Base-by-base conservation (phyloP, 2,113 vertebrate species). In the Hirundichthys speculiger region DNA sequence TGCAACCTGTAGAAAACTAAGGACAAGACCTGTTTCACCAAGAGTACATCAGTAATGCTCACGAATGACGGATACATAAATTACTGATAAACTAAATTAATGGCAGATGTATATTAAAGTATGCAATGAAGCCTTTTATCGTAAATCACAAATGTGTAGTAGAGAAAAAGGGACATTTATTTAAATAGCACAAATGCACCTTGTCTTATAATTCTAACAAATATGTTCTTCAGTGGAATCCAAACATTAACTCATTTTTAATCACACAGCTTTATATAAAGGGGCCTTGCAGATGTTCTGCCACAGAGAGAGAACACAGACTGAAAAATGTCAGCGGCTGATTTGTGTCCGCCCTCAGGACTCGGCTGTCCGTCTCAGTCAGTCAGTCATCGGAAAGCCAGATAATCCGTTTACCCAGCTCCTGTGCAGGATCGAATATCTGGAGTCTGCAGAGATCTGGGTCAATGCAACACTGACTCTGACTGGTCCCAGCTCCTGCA, bases 391-490 rank as follows among this genome's bases (percentile, higher is more conserved):
- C 71, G 80, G 79, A 86, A 84, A 60, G 83, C 75, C 77, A 90
- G 57, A 77, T 81, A 80, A 88, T 78, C 82, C 25, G 40, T 66
- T 56, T 69, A 78, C 82, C 64, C 65, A 70, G 73, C 69, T 84
- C 75, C 45, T 9, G 43, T 62, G 66, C 69, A 14, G 70, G 76
- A 85, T 92, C 72, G 1, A 59, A 72, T 93, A 86, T 85, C 90
- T 54, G 20, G 2, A 51, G 43, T 60, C 42, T 61, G 18, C 19
- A 48, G 27, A 87, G 64, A 90, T 86, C 69, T 86, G 76, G 86
- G 87, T 87, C 88, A 91, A 3, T 9, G 13, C 61, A 61, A 46
- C 59, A 39, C 69, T 60, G 60, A 39, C 60, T 80, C 47, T 65
- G 20, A 11, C 13, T 12, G 22, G 54, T 38, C 63, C 46, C 64